Evolutionary conservation across 2,797 vertebrate species (phyloP).

Genomic region (Enteromius treurensis): DNA sequence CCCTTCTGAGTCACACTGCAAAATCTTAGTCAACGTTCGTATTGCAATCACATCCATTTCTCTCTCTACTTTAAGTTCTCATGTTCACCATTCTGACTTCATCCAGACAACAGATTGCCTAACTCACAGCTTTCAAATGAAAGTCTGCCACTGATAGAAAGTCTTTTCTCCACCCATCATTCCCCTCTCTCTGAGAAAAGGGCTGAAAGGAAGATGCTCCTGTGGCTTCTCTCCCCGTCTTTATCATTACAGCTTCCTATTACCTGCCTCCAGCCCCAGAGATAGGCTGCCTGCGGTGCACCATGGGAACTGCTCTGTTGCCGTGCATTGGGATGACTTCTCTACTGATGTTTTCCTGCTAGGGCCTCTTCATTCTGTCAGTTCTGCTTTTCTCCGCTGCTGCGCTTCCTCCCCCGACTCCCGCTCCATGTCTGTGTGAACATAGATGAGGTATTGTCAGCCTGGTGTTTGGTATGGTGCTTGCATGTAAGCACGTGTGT

Average conservation of each 20-base stretch:
- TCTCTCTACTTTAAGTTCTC: neutral
- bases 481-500: slow-evolving; percentile 16
- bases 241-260: slow-evolving; percentile 81
- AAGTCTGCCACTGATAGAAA: slow-evolving; percentile 41
- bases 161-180: slow-evolving; percentile 24
- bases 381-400: slow-evolving; percentile 68
- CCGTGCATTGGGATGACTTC: slow-evolving; percentile 80
- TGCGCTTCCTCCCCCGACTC: slow-evolving; percentile 25
- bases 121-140: slow-evolving; percentile 43
- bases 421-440: slow-evolving; percentile 36
- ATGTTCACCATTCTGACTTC: slow-evolving; percentile 37
- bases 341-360: slow-evolving; percentile 79
- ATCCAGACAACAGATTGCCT: slow-evolving; percentile 48
- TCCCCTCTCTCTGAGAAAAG: slow-evolving; percentile 40
- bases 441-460: slow-evolving; percentile 59
- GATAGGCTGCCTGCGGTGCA: slow-evolving; percentile 79
- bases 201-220: slow-evolving; percentile 71
- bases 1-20: neutral
- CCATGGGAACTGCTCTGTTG: slow-evolving; percentile 75
- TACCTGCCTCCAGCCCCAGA: slow-evolving; percentile 80
- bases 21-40: neutral
- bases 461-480: slow-evolving; percentile 54
- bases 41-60: slow-evolving; percentile 11
- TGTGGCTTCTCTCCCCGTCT: slow-evolving; percentile 71
- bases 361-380: slow-evolving; percentile 71